Base-by-base conservation (phyloP, 2,113 vertebrate genomes). In the Ciconia boyciana region DNA sequence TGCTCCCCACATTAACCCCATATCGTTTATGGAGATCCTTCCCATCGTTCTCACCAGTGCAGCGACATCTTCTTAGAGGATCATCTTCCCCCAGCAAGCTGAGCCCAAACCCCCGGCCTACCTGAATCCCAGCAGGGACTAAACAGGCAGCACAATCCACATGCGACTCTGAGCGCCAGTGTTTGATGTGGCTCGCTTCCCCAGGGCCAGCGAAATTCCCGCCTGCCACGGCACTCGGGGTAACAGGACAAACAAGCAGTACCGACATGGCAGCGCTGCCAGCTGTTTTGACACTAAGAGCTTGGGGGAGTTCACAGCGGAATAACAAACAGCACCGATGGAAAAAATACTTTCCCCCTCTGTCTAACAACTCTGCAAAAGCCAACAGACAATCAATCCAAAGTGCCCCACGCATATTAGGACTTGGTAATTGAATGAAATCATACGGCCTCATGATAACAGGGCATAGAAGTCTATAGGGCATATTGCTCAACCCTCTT, bases 161-260 rank as follows among this genome's bases (percentile, higher is more conserved):
- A 1, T 16, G 83, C 2, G 2, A 55, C 54, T 90, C 21, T 0
- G 3, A 52, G 55, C 1, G 0, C 44, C 0, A 0, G 39, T 28
- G 69, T 93, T 93, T 87, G 90, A 90, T 95, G 94, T 93, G 96
- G 84, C 72, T 89, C 0, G 0, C 22, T 49, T 70, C 78, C 69
- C 60, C 65, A 13, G 61, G n/a, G 39, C 51, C 82, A 78, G 89
- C 58, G 78, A 13, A 6, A 26, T 79, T 75, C 65, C 82, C 91
- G 24, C 54, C 76, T 4, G 3, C 80, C 55, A 1, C 16, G 1
- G 36, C 52, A 5, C 41, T 51, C 0, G 0, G 26, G 85, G 60
- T 44, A 83, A 75, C 87, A 84, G 90, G 92, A 93, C 69, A 62
- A 82, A 78, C 83, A 51, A 90, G 91, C 94, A 81, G 69, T 6